Evolutionary conservation across 2,797 vertebrate species (phyloP).

Genomic region (Paratrypauchen microcephalus): DNA sequence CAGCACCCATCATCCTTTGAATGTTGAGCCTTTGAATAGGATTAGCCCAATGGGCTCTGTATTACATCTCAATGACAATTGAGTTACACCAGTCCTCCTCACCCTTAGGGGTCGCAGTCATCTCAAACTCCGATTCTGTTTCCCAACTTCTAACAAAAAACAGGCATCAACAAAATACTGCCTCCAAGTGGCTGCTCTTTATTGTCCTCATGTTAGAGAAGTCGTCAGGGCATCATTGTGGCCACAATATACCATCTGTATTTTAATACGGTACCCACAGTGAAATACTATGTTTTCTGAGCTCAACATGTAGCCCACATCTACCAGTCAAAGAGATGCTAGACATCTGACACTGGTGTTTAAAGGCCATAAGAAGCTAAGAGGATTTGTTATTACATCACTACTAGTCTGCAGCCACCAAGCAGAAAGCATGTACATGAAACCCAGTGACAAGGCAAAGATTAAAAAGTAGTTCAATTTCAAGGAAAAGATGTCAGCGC

Average conservation of each 20-base stretch:
- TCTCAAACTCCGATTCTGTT: conserved; percentile 22
- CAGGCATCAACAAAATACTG: conserved; percentile 36
- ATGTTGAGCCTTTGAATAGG: conserved; percentile 59
- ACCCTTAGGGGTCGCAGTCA: conserved; percentile 27
- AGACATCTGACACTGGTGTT: conserved; percentile 62
- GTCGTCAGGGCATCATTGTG: conserved; percentile 13
- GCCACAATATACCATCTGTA: neutral
- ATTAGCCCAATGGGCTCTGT: conserved; percentile 59
- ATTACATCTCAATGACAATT: conserved; percentile 71
- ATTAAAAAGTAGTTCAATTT: conserved; percentile 23
- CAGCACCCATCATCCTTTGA: conserved; percentile 33
- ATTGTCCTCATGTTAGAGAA: conserved; percentile 22
- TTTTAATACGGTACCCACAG: neutral
- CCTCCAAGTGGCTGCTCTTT: conserved; percentile 14
- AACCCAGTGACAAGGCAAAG: conserved; percentile 12
- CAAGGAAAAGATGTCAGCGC: conserved; percentile 23
- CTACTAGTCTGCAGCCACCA: conserved; percentile 44
- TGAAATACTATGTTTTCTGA: neutral
- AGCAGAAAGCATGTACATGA: conserved; percentile 15
- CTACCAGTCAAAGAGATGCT: conserved; percentile 34
- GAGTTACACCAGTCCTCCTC: conserved; percentile 45
- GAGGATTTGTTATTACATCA: conserved; percentile 80
- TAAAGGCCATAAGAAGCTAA: conserved; percentile 81
- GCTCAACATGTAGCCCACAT: conserved; percentile 2
- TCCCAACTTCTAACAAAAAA: conserved; percentile 49